phyloP scores from a whole-genome alignment of 2,888 invertebrate species.

The Clostera curtula region DNA sequence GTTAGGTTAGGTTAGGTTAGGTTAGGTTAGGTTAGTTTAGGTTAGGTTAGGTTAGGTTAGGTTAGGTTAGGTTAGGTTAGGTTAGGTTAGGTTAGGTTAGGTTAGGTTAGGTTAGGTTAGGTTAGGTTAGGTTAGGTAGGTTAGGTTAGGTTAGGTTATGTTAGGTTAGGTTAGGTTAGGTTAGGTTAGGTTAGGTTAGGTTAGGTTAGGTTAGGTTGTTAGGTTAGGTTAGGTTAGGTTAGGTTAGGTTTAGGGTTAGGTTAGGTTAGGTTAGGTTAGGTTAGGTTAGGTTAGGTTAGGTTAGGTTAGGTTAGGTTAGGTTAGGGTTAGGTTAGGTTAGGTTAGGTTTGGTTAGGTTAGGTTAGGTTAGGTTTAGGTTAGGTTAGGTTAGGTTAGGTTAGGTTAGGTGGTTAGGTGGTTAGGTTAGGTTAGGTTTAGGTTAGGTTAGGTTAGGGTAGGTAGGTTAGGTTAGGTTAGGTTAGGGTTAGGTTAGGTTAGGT shows the following conservation, averaged over 20 bases:
- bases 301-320: conserved; percentile 15
- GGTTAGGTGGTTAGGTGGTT: conserved; percentile 3
- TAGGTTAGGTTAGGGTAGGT: conserved; percentile 2
- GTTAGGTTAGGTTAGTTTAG: conserved; percentile 20
- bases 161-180: conserved; percentile 19
- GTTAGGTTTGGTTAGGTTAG: conserved; percentile 16
- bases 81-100: conserved; percentile 18
- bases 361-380: conserved; percentile 2
- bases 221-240: conserved; percentile 19
- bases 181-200: conserved; percentile 18
- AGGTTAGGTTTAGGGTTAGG: conserved; percentile 18
- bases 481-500: conserved; percentile 9
- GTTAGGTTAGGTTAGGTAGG: conserved; percentile 16
- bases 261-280: conserved; percentile 14
- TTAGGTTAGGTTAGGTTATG: conserved; percentile 20
- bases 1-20: conserved; percentile 20
- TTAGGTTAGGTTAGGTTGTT: conserved; percentile 19
- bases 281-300: conserved; percentile 15
- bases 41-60: conserved; percentile 19
- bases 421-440: conserved; percentile 3
- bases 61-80: conserved; percentile 14
- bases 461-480: conserved; percentile 3
- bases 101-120: conserved; percentile 17
- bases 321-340: conserved; percentile 16
- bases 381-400: conserved; percentile 3